Base-by-base conservation (phyloP, 2,113 vertebrate species). In the Ariopsis seemanni region DNA sequence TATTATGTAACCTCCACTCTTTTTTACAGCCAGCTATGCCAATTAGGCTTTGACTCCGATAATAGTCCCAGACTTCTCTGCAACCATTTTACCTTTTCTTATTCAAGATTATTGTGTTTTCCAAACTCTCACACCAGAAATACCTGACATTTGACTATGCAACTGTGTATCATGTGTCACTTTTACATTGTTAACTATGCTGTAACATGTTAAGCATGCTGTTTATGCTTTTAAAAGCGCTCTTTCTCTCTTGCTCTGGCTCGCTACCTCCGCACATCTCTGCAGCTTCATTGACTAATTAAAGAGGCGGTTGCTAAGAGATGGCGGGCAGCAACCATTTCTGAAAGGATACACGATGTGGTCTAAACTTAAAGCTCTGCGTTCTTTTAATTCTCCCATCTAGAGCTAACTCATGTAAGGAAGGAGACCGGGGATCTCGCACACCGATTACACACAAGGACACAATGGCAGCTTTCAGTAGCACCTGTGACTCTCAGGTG, bases 231-330 rank as follows among this genome's bases (percentile, higher is more conserved):
- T 78, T 27, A 77, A 77, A 77, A 42, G 1, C 4, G 14, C 75
- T 22, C 14, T 62, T 6, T 69, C 30, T 57, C 50, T 71, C 7
- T 60, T 30, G 55, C n/a, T 82, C n/a, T 85, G 34, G 65, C 90
- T 93, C 42, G 92, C 91, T 90, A 89, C 91, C 87, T 62, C 74
- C 15, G 53, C 72, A 75, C 79, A 91, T 89, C 74, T 86, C 50
- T 27, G 63, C 55, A 93, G 88, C 83, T 91, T 92, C 89, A 89
- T 84, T 91, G 88, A 89, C 90, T 95, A 94, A 94, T 95, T 94
- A 94, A 95, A 92, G 92, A 95, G 90, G 71, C 78, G 89, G 94
- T 94, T 95, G 95, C 94, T 96, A 94, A 96, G 96, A 93, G 92
- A 95, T 93, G 91, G 89, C 87, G 14, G 87, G 92, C 88, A 34